Base-by-base conservation (phyloP, 2,113 vertebrate genomes). In the Melierax canorus region DNA sequence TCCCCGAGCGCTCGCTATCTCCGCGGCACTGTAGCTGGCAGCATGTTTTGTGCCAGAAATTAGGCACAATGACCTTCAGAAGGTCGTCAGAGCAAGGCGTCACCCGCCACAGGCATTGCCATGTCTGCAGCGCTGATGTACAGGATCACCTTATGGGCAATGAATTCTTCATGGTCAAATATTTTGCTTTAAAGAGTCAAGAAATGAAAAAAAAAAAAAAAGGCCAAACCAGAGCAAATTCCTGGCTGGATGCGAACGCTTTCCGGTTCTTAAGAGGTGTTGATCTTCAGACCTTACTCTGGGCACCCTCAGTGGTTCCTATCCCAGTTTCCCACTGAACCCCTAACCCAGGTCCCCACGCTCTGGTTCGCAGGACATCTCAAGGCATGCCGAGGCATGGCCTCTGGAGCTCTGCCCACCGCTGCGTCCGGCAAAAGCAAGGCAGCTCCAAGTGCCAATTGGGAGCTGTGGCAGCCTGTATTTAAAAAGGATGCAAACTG, bases 51-150 rank as follows among this genome's bases (percentile, higher is more conserved):
- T 59, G 80, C 34, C 64, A 77, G 48, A 39, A 73, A 76, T 38
- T 7, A 56, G 30, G 36, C 6, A 6, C 63, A 17, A 34, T 23
- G 30, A 29, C 58, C 32, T 39, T 21, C 76, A 66, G 66, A 75
- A 83, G 51, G 13, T 4, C 4, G n/a, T 13, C 67, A 64, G 75
- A 63, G 46, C 56, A 86, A 24, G 22, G 22, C 12, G 15, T 83
- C 58, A 11, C 24, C 46, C 7, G 2, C 38, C 43, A 26, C 27
- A 43, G 41, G 36, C 2, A 0, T 1, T 46, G 63, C 50, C 39
- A 3, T 2, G 29, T 15, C 62, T 50, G 38, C 38, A 64, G 26
- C 0, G 0, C 10, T 26, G 43, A 32, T 29, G 3, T 18, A 64
- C 17, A 34, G 32, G 8, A n/a, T 38, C 30, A 22, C 15, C 30